Base-by-base conservation (phyloP, 2,888 invertebrate genomes). In the Carabus problematicus region DNA sequence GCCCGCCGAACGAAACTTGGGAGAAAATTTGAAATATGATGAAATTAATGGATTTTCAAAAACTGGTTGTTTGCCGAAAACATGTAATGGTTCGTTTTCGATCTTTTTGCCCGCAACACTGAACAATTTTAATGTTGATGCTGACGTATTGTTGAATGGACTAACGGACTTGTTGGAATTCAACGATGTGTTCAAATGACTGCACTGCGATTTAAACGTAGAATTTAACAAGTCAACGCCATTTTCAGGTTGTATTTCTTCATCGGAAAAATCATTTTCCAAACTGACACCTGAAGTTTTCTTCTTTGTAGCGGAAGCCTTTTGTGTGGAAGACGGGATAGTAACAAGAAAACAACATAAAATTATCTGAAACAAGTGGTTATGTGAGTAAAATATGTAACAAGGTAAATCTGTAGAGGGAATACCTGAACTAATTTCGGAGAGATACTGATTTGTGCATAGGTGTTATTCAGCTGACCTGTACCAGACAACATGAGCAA, bases 51-150 rank as follows among this genome's bases (percentile, higher is more conserved):
- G 60, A 42, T 60, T 66, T 54, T 66, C 59, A 42, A 72, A 72
- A 41, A 41, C 52, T 29, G 64, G 61, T 47, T 18, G 45, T 61
- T 70, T 52, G 8, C 70, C 72, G 45, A 72, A 72, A 63, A 64
- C 45, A 64, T 64, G 68, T 29, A 69, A 61, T 29, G 40, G 7
- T 45, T 64, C 58, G 19, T 12, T 9, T 16, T 52, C 52, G 7
- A 4, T 12, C 9, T 52, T 52, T 52, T 52, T 52, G 19, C 19
- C 19, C 4, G 52, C 6, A 16, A 12, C 40, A 40, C 56, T 56
- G 41, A 56, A 64, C 39, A 64, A 45, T 64, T 64, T 64, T 29
- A 64, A 45, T 8, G 64, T 19, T 14, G 56, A 59, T 40, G 49
- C 12, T 16, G 52, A 47, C 19, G 59, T 49, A 14, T 39, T 4